A percentile compares a stretch with the other conserved stretches of the same genome.
phyloP scores from a whole-genome alignment of 2,797 vertebrate species.

The Myoxocephalus aenaeus region DNA sequence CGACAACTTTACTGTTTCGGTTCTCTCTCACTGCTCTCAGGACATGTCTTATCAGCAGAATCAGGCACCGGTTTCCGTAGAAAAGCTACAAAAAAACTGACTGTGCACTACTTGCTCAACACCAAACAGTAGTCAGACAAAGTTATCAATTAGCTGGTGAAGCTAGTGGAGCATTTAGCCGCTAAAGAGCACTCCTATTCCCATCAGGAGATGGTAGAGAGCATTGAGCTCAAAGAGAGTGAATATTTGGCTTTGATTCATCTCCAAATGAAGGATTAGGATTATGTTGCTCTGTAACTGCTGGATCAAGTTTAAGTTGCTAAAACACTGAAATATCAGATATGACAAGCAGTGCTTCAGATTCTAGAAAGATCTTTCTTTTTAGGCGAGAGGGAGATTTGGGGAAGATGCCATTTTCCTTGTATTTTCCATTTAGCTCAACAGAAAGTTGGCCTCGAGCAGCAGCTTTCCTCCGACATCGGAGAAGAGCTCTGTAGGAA shows the following conservation, averaged over 20 bases:
- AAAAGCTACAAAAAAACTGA: background rate
- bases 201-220: background rate
- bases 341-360: constrained; percentile 13
- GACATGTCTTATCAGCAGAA: background rate
- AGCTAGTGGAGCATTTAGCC: too few species aligned
- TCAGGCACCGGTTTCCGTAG: background rate
- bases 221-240: background rate
- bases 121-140: background rate
- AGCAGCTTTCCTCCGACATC: constrained; percentile 27
- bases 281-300: background rate
- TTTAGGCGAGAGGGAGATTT: constrained; percentile 4
- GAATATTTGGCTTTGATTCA: background rate
- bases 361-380: constrained; percentile 25
- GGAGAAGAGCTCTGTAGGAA: constrained; percentile 23
- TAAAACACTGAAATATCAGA: background rate
- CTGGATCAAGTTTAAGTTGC: background rate
- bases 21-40: background rate
- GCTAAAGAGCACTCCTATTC: background rate
- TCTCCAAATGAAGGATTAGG: background rate
- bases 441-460: constrained; percentile 41
- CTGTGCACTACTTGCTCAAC: background rate
- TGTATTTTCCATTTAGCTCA: constrained; percentile 63
- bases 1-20: background rate
- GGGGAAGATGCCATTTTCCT: constrained; percentile 50
- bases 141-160: background rate